Conservation (phyloP, 2,888 invertebrate species). For the Drosophila testacea region DNA sequence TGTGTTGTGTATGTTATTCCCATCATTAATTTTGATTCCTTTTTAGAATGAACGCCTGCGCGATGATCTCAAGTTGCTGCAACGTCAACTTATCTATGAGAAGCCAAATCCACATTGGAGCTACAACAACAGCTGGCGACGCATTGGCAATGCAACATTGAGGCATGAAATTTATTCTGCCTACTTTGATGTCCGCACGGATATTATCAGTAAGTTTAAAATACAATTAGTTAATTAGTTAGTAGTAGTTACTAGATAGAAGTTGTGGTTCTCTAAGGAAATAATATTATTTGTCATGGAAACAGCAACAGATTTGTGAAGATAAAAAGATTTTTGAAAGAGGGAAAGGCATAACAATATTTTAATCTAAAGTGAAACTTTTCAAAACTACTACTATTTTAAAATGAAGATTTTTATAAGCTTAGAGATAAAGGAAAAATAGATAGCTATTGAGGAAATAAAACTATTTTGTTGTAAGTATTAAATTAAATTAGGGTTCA, state of each 20-base stretch:
- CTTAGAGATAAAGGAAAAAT: not conserved
- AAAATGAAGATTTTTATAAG: too few species aligned
- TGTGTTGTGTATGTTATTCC: conserved; percentile 2
- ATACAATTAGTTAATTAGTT: not conserved
- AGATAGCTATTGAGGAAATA: not conserved
- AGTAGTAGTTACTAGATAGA: not conserved
- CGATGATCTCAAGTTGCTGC: conserved; percentile 72
- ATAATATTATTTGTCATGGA: too few species aligned
- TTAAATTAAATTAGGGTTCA: too few species aligned
- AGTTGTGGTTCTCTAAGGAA: too few species aligned
- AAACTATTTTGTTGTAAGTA: too few species aligned
- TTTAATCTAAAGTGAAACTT: too few species aligned
- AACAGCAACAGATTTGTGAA: too few species aligned
- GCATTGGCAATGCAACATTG: conserved; percentile 75
- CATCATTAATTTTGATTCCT: not conserved
- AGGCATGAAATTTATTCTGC: conserved; percentile 84
- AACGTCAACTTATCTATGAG: conserved; percentile 71
- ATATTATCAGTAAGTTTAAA: conserved; percentile 66
- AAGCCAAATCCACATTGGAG: conserved; percentile 79
- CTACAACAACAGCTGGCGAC: conserved; percentile 82
- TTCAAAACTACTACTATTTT: too few species aligned
- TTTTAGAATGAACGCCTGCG: conserved; percentile 77
- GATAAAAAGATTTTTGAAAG: too few species aligned
- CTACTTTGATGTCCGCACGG: conserved; percentile 84
- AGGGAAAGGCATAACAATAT: too few species aligned